Evolutionary conservation across 2,113 vertebrate genomes (phyloP).

Genomic region (Nestor notabilis): DNA sequence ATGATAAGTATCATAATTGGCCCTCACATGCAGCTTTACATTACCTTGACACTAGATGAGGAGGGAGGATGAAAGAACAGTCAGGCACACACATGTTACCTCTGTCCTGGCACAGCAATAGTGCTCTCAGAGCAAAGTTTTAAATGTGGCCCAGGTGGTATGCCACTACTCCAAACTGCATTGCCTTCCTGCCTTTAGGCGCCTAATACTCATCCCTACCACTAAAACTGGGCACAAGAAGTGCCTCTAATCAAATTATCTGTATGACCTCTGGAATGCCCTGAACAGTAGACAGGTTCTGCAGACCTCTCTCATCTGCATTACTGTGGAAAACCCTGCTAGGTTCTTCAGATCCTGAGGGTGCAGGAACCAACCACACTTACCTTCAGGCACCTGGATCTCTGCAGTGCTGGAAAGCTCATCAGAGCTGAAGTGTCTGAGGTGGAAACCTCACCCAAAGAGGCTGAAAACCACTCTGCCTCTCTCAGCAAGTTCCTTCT

Average conservation of each 20-base stretch:
- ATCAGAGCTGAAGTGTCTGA: conserved; percentile 74
- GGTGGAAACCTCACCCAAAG: conserved; percentile 52
- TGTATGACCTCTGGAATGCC: background rate
- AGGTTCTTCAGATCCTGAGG: background rate
- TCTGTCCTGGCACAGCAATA: background rate
- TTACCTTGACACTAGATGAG: background rate
- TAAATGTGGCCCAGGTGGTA: background rate
- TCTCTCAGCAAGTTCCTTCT: background rate
- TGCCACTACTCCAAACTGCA: background rate
- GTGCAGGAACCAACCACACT: background rate
- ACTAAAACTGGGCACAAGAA: background rate
- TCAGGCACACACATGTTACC: conserved; percentile 9
- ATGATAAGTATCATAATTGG: conserved; percentile 42
- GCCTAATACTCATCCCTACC: background rate
- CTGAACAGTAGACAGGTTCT: background rate
- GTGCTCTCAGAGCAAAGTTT: background rate
- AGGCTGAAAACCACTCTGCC: background rate
- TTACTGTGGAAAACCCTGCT: background rate
- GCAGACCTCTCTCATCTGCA: background rate
- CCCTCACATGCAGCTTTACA: conserved; percentile 34
- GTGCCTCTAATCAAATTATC: background rate
- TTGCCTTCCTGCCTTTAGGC: background rate
- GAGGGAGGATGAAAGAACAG: conserved; percentile 21
- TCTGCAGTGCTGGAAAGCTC: conserved; percentile 73
- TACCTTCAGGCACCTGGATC: background rate